phyloP scores from a whole-genome alignment of 2,888 invertebrate species.

The Criorhina ranunculi region DNA sequence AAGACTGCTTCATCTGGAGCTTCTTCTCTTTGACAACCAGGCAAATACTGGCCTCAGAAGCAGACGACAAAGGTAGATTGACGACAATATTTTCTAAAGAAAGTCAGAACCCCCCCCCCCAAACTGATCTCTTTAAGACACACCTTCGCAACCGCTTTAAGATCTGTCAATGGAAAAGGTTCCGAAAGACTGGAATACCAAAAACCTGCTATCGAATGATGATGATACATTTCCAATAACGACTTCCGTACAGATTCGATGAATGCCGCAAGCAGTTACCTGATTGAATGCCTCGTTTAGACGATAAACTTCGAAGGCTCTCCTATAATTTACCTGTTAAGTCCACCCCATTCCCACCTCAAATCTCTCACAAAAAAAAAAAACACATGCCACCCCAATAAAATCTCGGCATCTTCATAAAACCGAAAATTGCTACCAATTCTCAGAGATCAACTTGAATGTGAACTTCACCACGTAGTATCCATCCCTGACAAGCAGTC shows the following conservation, averaged over 20 bases:
- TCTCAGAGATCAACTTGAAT: slow-evolving; percentile 34
- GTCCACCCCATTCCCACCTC: neutral
- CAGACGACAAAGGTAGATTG: too few species aligned
- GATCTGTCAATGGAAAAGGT: too few species aligned
- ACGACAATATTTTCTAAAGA: too few species aligned
- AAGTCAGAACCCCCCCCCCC: too few species aligned
- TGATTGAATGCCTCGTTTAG: neutral
- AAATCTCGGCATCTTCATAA: slow-evolving; percentile 44
- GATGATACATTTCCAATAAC: neutral
- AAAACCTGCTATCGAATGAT: too few species aligned
- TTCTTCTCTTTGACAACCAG: too few species aligned
- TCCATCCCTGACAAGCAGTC: neutral
- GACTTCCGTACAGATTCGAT: neutral
- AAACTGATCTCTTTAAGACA: too few species aligned
- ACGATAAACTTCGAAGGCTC: neutral
- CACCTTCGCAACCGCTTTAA: too few species aligned
- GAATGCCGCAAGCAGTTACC: neutral
- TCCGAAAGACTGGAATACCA: too few species aligned
- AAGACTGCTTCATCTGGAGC: too few species aligned
- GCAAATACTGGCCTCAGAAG: too few species aligned
- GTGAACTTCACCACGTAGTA: slow-evolving; percentile 12
- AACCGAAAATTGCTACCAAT: slow-evolving; percentile 36
- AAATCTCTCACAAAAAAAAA: slow-evolving; percentile 5
- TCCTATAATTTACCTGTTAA: neutral
- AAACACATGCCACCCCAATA: slow-evolving; percentile 22